A percentile compares a stretch with the other conserved stretches of the same genome.
phyloP scores from a whole-genome alignment of 1,140 invertebrate genomes.

The Lineus longissimus region DNA sequence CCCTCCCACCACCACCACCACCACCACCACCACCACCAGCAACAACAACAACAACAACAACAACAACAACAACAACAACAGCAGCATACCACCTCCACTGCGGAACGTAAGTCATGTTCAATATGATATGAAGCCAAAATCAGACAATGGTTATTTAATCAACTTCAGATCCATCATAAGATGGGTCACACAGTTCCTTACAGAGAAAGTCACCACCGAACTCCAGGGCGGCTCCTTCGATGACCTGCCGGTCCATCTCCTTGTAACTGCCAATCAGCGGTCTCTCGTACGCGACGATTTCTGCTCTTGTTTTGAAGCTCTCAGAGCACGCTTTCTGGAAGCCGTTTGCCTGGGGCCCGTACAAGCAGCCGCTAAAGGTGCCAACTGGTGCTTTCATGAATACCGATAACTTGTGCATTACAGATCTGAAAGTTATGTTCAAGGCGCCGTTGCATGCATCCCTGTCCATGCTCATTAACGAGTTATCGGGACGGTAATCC shows the following conservation, averaged over 20 bases:
- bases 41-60: no score
- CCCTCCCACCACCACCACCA: no score
- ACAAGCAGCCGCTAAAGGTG: conserved; percentile 29
- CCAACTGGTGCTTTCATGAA: conserved; percentile 3
- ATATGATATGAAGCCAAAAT: no score
- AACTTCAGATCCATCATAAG: not conserved
- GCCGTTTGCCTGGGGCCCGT: conserved; percentile 27
- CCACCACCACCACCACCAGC: no score
- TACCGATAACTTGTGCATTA: conserved; percentile 18
- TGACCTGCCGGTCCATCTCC: conserved; percentile 17
- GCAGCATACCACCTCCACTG: no score
- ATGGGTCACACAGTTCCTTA: conserved; percentile 5
- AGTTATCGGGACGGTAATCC: conserved; percentile 29
- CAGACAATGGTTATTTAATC: no score
- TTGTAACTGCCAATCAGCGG: conserved; percentile 6
- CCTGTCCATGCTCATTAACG: conserved; percentile 10
- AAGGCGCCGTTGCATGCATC: conserved; percentile 28
- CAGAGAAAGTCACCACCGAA: conserved; percentile 35
- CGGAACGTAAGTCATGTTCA: no score
- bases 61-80: no score
- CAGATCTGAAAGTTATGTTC: conserved; percentile 17
- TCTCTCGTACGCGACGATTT: conserved; percentile 19
- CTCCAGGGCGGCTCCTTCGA: conserved; percentile 27
- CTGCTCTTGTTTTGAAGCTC: conserved; percentile 27
- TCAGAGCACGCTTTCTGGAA: conserved; percentile 31